Evolutionary conservation across 1,140 invertebrate genomes (phyloP).

Genomic region (Hypsibius dujardini): DNA sequence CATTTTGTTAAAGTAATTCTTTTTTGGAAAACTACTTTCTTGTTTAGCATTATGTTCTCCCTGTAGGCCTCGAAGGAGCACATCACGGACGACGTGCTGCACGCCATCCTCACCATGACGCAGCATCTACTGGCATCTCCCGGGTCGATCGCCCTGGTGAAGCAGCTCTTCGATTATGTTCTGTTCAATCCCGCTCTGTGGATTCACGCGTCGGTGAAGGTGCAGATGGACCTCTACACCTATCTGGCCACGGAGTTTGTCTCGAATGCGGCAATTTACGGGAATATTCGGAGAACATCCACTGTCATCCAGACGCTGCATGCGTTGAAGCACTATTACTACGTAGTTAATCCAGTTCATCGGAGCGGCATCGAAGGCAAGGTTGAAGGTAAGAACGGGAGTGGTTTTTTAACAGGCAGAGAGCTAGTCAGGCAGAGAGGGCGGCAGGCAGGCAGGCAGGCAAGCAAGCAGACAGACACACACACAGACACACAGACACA

Average conservation of each 20-base stretch:
- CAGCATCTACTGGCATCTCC: constrained; percentile 88
- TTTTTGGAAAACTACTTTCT: constrained; percentile 20
- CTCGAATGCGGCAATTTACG: constrained; percentile 89
- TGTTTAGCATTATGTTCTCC: too few relatives aligned
- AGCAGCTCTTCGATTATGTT: constrained; percentile 94
- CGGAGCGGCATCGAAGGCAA: constrained; percentile 88
- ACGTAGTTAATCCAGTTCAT: constrained; percentile 82
- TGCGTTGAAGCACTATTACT: constrained; percentile 96
- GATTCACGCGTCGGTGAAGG: constrained; percentile 82
- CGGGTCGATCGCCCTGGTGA: constrained; percentile 77
- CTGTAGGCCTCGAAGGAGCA: constrained; percentile 63
- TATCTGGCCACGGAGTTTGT: constrained; percentile 95
- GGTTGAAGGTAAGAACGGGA: constrained; percentile 53
- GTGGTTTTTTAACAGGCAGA: too few relatives aligned
- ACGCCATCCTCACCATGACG: constrained; percentile 78
- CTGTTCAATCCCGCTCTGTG: constrained; percentile 95
- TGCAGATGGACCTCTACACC: constrained; percentile 83
- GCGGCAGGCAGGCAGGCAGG: too few relatives aligned
- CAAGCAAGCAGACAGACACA: too few relatives aligned
- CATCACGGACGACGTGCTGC: constrained; percentile 74
- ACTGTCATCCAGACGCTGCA: constrained; percentile 95
- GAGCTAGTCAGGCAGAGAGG: too few relatives aligned
- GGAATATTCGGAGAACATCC: constrained; percentile 81
- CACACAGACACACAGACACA: too few relatives aligned
- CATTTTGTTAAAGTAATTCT: not conserved